Conservation (phyloP, 2,113 vertebrate species). For the Thymallus thymallus region DNA sequence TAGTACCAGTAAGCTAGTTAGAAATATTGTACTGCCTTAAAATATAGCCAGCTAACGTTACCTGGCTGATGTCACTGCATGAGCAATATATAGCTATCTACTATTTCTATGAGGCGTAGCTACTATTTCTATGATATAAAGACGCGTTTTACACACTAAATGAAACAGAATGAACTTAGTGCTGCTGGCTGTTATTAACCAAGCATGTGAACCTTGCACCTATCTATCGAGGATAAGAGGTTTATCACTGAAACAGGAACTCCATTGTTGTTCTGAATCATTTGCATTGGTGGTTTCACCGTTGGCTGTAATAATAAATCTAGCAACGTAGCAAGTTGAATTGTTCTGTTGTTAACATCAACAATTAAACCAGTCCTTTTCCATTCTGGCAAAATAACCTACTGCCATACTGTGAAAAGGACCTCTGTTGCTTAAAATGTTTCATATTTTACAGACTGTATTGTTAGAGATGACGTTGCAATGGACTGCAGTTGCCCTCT, state of each 20-base stretch:
- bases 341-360: not conserved
- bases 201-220: conserved; percentile 3
- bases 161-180: not conserved
- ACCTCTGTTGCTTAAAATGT: not conserved
- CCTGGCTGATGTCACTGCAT: not conserved
- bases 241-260: conserved; percentile 1
- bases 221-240: not conserved
- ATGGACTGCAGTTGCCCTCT: conserved; percentile 84
- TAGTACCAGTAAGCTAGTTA: not conserved
- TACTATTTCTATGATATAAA: too few relatives aligned
- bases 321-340: not conserved
- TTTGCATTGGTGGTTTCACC: not conserved
- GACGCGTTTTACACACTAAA: not conserved
- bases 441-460: not conserved
- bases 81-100: too few relatives aligned
- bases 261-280: not conserved
- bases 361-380: not conserved
- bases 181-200: not conserved
- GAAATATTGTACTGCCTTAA: too few relatives aligned
- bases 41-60: not conserved
- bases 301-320: too few relatives aligned
- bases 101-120: too few relatives aligned
- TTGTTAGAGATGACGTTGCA: conserved; percentile 82
- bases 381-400: not conserved
- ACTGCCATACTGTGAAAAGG: not conserved